Percentiles rank a stretch among this genome's conserved stretches.
Conservation (phyloP, 2,113 vertebrate species). For the Leucopsar rothschildi region DNA sequence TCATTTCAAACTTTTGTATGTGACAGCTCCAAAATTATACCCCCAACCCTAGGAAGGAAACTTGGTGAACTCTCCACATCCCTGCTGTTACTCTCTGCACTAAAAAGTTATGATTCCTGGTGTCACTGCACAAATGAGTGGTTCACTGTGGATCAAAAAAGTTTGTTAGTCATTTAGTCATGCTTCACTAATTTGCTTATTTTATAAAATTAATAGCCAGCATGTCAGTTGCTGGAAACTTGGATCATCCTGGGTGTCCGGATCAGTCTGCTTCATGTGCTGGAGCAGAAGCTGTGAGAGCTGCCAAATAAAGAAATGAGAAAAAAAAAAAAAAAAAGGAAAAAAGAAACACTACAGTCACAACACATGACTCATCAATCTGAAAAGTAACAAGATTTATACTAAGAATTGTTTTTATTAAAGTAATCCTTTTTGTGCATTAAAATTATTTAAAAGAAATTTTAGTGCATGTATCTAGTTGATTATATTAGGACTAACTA, state of each 20-base stretch:
- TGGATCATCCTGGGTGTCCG: neutral
- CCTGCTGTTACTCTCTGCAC: neutral
- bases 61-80: neutral
- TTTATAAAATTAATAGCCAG: conserved; percentile 17
- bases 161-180: conserved; percentile 42
- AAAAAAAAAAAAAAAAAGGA: neutral
- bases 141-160: neutral
- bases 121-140: neutral
- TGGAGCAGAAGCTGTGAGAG: neutral
- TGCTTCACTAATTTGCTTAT: conserved; percentile 7
- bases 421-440: neutral
- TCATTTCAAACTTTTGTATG: neutral
- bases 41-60: neutral
- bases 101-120: neutral
- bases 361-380: neutral
- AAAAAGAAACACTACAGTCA: neutral
- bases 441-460: neutral
- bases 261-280: neutral
- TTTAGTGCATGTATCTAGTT: neutral
- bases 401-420: neutral
- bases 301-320: neutral
- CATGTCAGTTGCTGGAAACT: conserved; percentile 35
- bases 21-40: neutral
- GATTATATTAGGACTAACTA: neutral
- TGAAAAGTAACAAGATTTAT: conserved; percentile 1